phyloP scores from a whole-genome alignment of 2,113 vertebrate genomes.

The Chaenogobius annularis region DNA sequence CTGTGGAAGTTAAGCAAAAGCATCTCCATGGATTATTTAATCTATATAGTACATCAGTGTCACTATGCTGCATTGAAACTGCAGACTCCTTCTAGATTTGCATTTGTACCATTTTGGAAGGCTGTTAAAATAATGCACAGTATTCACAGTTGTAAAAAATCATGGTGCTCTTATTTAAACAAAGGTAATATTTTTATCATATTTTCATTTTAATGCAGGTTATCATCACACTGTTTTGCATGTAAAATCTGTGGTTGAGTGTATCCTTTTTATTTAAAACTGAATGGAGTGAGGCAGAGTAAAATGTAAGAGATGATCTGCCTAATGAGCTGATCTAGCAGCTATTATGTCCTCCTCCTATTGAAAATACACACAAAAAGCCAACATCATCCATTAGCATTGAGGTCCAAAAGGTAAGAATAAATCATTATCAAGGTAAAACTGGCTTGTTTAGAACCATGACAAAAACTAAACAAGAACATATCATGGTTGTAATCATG shows the following conservation, averaged over 20 bases:
- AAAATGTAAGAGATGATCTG: constrained; percentile 10
- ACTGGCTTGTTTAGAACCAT: neutral
- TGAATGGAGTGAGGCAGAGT: constrained; percentile 17
- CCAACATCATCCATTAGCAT: constrained; percentile 39
- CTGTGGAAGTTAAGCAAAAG: no score
- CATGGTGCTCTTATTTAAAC: neutral
- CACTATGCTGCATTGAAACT: neutral
- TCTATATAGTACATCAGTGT: neutral
- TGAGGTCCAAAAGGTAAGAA: constrained; percentile 14
- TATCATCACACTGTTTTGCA: neutral
- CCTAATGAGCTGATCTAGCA: constrained; percentile 47
- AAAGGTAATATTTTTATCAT: neutral
- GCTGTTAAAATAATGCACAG: neutral
- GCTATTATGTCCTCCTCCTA: constrained; percentile 43
- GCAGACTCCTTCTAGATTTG: neutral
- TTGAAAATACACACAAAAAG: constrained; percentile 17
- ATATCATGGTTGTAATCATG: no score
- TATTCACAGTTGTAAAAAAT: neutral
- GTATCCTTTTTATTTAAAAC: constrained; percentile 14
- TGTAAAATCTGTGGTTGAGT: neutral
- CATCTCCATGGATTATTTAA: no score
- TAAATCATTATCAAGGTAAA: constrained; percentile 42
- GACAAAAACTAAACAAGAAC: neutral
- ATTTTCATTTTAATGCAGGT: neutral
- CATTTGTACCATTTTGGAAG: neutral